Conservation (phyloP, 2,113 vertebrate genomes). For the Cyprinodon variegatus region DNA sequence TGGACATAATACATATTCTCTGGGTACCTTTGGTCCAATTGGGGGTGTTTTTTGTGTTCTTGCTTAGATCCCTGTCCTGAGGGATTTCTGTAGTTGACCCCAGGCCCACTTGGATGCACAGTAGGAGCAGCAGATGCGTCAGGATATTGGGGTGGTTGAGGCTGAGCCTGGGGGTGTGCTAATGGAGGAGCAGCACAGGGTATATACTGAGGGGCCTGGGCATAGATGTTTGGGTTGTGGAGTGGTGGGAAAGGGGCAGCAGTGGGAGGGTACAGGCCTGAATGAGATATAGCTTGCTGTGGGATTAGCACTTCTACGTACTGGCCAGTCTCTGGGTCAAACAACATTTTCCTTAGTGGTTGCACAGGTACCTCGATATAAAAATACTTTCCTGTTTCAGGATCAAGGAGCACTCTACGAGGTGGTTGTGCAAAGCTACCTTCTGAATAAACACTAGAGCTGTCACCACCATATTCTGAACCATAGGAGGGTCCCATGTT, state of each 20-base stretch:
- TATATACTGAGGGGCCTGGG: constrained; percentile 80
- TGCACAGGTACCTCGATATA: constrained; percentile 89
- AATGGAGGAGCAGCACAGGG: constrained; percentile 80
- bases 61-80: constrained; percentile 75
- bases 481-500: constrained; percentile 72
- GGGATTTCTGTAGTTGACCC: constrained; percentile 63
- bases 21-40: constrained; percentile 84
- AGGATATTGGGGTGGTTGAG: constrained; percentile 71
- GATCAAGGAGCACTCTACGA: constrained; percentile 89
- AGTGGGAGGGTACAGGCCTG: constrained; percentile 83
- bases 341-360: constrained; percentile 88
- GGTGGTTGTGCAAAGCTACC: constrained; percentile 66
- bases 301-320: constrained; percentile 94
- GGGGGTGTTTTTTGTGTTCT: constrained; percentile 78
- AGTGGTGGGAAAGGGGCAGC: constrained; percentile 81
- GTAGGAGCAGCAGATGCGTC: constrained; percentile 71
- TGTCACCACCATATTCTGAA: constrained; percentile 78
- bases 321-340: constrained; percentile 93
- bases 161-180: constrained; percentile 68
- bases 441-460: constrained; percentile 77
- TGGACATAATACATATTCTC: constrained; percentile 92
- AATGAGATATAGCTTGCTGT: constrained; percentile 81
- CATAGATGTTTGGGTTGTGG: constrained; percentile 80
- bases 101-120: constrained; percentile 68
- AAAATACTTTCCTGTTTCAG: constrained; percentile 92